These are phyloP conservation scores for Heterocephalus glaber DNA, from an alignment of 2,113 vertebrate species.

Conservation along the genomic window DNA sequence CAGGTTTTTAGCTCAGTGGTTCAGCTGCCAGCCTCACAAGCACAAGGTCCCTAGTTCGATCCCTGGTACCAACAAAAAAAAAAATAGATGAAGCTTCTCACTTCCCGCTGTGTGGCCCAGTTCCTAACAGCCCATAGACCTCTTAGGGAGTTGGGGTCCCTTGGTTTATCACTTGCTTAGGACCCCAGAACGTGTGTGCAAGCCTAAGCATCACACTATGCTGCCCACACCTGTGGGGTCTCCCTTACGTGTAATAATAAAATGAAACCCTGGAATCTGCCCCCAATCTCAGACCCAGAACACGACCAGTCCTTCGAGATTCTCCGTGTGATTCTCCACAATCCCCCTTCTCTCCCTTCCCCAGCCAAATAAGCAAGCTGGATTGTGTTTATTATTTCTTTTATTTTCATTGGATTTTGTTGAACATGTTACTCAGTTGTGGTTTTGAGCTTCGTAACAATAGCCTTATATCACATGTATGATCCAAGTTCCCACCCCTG, in stretches of 20 bases:
- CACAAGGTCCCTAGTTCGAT: too few relatives aligned
- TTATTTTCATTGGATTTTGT: not conserved
- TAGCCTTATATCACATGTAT: accelerated
- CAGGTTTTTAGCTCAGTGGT: too few relatives aligned
- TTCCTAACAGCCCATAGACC: not conserved
- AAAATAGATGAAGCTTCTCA: not conserved
- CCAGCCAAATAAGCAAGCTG: accelerated
- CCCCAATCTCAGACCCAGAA: too few relatives aligned
- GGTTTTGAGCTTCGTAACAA: not conserved
- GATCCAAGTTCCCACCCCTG: not conserved
- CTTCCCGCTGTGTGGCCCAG: too few relatives aligned
- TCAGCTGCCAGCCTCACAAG: too few relatives aligned
- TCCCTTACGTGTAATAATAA: accelerated
- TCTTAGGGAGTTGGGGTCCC: not conserved
- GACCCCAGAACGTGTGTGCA: accelerated
- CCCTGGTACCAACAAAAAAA: too few relatives aligned
- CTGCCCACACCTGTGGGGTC: not conserved
- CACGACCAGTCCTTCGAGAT: accelerated
- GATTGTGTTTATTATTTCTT: not conserved
- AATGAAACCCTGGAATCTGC: accelerated
- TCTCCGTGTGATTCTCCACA: accelerated
- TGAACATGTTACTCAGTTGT: not conserved
- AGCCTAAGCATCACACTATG: accelerated
- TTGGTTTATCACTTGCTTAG: not conserved
- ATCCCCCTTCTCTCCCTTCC: not conserved